These are phyloP conservation scores for Cosmia trapezina DNA, from an alignment of 2,888 invertebrate species.

Conservation along the genomic window DNA sequence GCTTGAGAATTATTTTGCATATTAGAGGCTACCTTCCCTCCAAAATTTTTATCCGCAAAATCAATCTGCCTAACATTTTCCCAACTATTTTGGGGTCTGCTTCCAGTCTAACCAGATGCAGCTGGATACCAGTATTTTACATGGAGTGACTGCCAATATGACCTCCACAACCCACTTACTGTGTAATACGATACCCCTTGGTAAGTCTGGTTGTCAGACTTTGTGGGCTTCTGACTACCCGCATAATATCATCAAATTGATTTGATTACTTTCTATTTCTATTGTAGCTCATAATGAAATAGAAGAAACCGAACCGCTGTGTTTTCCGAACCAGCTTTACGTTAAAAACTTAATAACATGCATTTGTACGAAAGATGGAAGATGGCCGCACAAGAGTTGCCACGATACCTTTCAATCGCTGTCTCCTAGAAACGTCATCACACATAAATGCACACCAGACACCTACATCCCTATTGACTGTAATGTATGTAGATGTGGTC, in stretches of 20 bases:
- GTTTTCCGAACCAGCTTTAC: slow-evolving; percentile 74
- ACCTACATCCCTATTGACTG: slow-evolving; percentile 75
- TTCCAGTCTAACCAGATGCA: not conserved
- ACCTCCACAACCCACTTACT: not conserved
- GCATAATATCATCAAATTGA: not conserved
- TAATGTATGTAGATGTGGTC: slow-evolving; percentile 79
- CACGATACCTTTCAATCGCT: slow-evolving; percentile 64
- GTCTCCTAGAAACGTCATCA: slow-evolving; percentile 39
- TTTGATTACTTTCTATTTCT: not conserved
- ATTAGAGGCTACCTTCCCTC: not conserved
- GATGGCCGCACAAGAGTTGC: slow-evolving; percentile 78
- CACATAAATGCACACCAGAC: slow-evolving; percentile 72
- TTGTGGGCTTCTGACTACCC: not conserved
- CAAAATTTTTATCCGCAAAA: not conserved
- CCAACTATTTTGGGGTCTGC: not conserved
- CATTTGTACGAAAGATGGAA: slow-evolving; percentile 74
- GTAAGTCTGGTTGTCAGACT: not conserved
- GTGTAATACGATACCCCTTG: not conserved
- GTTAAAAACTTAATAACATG: slow-evolving; percentile 70
- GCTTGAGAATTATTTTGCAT: not conserved
- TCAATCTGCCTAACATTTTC: not conserved
- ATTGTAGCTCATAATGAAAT: slow-evolving; percentile 43
- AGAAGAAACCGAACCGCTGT: slow-evolving; percentile 45
- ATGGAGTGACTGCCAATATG: not conserved
- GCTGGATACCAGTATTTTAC: not conserved